Percentiles rank a stretch among this genome's conserved stretches.
Conservation (phyloP, 2,888 invertebrate genomes). For the Blomia tropicalis region DNA sequence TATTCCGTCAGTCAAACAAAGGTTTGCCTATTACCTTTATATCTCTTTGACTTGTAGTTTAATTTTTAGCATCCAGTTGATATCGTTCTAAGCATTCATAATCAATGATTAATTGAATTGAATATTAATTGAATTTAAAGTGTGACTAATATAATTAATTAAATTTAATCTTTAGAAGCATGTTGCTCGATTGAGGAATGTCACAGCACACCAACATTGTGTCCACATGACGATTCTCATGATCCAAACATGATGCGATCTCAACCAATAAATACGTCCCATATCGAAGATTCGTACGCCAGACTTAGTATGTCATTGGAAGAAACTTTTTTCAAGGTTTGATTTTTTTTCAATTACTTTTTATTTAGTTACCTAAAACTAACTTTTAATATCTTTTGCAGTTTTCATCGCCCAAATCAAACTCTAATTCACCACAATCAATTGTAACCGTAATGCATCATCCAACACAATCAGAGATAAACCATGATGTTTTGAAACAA, state of each 20-base stretch:
- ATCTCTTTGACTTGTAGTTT: no score
- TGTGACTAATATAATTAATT: not conserved
- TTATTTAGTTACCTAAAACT: not conserved
- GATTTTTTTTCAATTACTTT: not conserved
- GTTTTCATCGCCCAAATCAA: slow-evolving; percentile 1
- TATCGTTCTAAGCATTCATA: no score
- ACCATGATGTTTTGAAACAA: not conserved
- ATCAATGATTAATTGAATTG: not conserved
- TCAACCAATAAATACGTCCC: not conserved
- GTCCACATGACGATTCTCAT: slow-evolving; percentile 13
- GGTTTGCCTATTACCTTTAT: slow-evolving; percentile 12
- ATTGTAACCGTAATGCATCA: slow-evolving; percentile 14
- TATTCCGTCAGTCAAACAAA: slow-evolving; percentile 16
- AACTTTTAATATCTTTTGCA: not conserved
- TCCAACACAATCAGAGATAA: slow-evolving; percentile 4
- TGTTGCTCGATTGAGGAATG: slow-evolving; percentile 73
- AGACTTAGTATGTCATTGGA: slow-evolving; percentile 71
- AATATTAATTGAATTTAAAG: not conserved
- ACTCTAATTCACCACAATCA: slow-evolving; percentile 16
- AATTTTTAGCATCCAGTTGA: not conserved
- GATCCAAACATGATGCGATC: not conserved
- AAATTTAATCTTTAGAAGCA: slow-evolving; percentile 39
- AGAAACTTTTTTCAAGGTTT: slow-evolving; percentile 61
- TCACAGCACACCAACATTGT: slow-evolving; percentile 66
- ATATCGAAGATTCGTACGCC: slow-evolving; percentile 43